Conservation (phyloP, 2,797 vertebrate genomes). For the Smutsia temminckii region DNA sequence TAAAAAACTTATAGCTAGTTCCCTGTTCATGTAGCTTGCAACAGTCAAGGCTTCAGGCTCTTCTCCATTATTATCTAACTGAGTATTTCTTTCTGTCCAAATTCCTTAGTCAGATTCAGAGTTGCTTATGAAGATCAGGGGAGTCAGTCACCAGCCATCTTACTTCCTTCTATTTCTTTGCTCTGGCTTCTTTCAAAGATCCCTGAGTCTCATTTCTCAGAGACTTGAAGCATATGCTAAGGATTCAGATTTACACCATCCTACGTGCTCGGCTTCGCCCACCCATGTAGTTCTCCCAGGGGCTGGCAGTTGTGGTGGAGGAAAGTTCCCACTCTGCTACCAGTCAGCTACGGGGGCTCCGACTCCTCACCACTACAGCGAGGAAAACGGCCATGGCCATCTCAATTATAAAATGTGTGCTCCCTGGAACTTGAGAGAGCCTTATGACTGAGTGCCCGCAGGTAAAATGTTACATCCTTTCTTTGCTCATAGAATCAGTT, state of each 20-base stretch:
- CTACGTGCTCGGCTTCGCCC: not conserved
- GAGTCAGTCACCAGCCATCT: not conserved
- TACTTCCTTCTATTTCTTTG: not conserved
- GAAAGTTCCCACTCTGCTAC: not conserved
- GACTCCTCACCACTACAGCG: not conserved
- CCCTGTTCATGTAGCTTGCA: not conserved
- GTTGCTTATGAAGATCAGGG: not conserved
- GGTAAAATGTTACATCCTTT: not conserved
- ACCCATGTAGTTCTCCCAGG: not conserved
- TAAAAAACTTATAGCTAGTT: not conserved
- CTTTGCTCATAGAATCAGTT: slow-evolving; percentile 4
- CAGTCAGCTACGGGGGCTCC: not conserved
- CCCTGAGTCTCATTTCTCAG: not conserved
- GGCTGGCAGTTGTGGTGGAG: not conserved
- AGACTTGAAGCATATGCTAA: not conserved
- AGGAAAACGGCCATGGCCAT: not conserved
- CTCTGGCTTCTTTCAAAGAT: not conserved
- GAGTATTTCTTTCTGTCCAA: not conserved
- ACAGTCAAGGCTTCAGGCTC: not conserved
- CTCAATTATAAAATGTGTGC: not conserved
- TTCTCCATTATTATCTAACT: not conserved
- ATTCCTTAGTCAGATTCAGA: not conserved
- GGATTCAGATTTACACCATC: not conserved
- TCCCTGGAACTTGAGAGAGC: not conserved
- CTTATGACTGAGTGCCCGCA: not conserved